Base-by-base conservation (phyloP, 2,113 vertebrate genomes). In the Halcyon senegalensis region DNA sequence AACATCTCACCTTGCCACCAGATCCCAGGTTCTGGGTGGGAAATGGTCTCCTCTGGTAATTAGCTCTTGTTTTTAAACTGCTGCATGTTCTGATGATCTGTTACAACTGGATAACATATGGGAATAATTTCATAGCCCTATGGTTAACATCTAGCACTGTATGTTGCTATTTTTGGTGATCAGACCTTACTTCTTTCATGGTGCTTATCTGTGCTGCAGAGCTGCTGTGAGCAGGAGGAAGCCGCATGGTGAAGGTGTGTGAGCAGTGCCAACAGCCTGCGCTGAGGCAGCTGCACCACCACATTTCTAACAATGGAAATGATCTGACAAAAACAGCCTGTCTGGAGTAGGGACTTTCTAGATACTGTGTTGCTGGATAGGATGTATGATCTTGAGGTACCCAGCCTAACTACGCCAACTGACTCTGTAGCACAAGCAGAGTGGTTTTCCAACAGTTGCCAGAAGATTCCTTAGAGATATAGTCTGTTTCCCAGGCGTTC, bases 251-350 rank as follows among this genome's bases (percentile, higher is more conserved):
- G 77, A 64, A 78, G 39, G 25, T 31, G 25, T 31, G 16, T 28
- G 51, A 91, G 23, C 16, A 74, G 72, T 78, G 35, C 24, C 77
- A 84, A 51, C 58, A 90, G 33, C 53, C 24, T 31, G 44, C 44
- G 25, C 48, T 15, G n/a, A 37, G 35, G 16, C 1, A 68, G 15
- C 50, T 43, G 17, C 27, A 53, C n/a, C 24, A 37, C 43, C 62
- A 12, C 0, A 0, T 33, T 70, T 58, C 58, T 31, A 9, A 27
- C 41, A 56, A 3, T 7, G 31, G 11, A 14, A 91, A 37, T 0
- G 1, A 31, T 35, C 55, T 66, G 77, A 30, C 50, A 87, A 78
- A 87, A 63, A 7, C 53, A 80, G 14, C 9, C 58, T 50, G 21
- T 66, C 67, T 89, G 74, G 35, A 79, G 48, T 39, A 76, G 43